Evolutionary conservation across 2,797 vertebrate species (phyloP).

Genomic region (Pseudomugil tenellus): DNA sequence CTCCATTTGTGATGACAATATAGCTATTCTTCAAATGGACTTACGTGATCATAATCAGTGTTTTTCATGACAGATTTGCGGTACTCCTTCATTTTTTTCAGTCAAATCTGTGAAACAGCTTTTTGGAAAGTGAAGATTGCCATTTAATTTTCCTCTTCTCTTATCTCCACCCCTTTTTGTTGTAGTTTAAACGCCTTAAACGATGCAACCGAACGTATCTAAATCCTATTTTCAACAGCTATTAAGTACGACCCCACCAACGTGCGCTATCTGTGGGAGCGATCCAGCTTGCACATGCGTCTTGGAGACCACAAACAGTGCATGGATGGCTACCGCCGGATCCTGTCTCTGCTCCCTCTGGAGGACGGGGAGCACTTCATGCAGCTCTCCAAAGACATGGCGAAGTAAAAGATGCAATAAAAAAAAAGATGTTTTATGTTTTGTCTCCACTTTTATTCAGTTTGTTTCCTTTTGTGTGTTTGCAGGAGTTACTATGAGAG

Average conservation of each 20-base stretch:
- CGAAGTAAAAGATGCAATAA: constrained; percentile 72
- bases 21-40: no score
- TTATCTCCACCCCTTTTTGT: no score
- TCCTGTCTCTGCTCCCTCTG: constrained; percentile 90
- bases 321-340: constrained; percentile 96
- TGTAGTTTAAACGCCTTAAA: no score
- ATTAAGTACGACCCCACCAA: constrained; percentile 95
- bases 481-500: constrained; percentile 96
- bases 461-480: constrained; percentile 10
- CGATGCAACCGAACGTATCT: background rate
- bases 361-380: constrained; percentile 96
- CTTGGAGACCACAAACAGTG: constrained; percentile 94
- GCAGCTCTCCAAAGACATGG: constrained; percentile 98
- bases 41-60: no score
- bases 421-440: background rate
- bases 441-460: background rate
- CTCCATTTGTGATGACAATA: no score
- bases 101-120: no score
- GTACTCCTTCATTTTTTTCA: no score
- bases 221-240: constrained; percentile 73
- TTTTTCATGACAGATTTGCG: no score
- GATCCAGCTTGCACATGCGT: constrained; percentile 93
- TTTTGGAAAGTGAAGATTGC: no score
- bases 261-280: constrained; percentile 95
- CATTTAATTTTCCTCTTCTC: no score